Evolutionary conservation across 2,797 vertebrate species (phyloP).

Genomic region (Gadopsis marmoratus): DNA sequence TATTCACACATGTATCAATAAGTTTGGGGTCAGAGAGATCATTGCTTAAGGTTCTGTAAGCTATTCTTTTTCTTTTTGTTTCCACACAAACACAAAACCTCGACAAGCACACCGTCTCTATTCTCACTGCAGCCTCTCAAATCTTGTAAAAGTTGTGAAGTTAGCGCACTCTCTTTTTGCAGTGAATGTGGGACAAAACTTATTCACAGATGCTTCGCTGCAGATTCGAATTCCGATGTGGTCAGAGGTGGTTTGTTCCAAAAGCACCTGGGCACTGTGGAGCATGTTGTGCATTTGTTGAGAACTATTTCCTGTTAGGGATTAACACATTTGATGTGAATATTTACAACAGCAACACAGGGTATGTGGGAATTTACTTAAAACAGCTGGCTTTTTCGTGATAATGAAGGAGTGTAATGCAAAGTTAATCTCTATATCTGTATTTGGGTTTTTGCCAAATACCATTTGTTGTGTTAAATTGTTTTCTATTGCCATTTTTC

Average conservation of each 20-base stretch:
- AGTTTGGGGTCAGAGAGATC: neutral
- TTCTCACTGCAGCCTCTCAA: constrained; percentile 15
- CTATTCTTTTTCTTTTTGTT: too few species aligned
- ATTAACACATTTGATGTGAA: too few species aligned
- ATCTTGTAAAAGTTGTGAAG: constrained; percentile 44
- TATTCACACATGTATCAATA: neutral
- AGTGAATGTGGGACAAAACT: constrained; percentile 27
- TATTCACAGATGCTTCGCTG: constrained; percentile 30
- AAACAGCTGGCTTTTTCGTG: too few species aligned
- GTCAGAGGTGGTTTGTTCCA: neutral
- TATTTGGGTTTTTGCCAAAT: too few species aligned
- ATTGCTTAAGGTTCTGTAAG: neutral
- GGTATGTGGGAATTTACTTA: too few species aligned
- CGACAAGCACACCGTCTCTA: constrained; percentile 16
- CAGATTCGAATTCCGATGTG: neutral
- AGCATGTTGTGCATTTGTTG: too few species aligned
- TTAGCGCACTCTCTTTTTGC: neutral
- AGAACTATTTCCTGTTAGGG: too few species aligned
- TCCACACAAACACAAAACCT: neutral
- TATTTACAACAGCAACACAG: too few species aligned
- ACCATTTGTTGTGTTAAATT: too few species aligned
- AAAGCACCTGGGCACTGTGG: constrained; percentile 3
- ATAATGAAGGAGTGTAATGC: too few species aligned
- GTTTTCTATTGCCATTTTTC: too few species aligned
- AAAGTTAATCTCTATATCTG: too few species aligned